phyloP scores from a whole-genome alignment of 2,888 invertebrate genomes.

The Dicycla oo region DNA sequence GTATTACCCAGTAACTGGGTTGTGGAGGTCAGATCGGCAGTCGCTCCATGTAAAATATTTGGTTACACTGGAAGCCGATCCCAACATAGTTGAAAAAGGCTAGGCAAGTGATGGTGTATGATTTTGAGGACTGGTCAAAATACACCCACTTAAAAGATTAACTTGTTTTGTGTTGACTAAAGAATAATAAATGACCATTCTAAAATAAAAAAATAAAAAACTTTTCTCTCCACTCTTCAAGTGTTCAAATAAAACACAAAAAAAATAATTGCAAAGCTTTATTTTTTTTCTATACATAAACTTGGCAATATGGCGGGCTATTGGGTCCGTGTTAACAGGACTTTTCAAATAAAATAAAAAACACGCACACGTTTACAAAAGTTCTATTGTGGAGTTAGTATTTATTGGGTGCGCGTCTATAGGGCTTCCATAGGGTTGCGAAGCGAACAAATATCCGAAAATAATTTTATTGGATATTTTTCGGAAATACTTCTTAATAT shows the following conservation, averaged over 20 bases:
- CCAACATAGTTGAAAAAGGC: no score
- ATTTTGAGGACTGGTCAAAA: no score
- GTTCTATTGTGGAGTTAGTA: constrained; percentile 66
- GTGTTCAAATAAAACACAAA: neutral
- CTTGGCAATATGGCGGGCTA: constrained; percentile 38
- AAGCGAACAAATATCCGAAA: constrained; percentile 17
- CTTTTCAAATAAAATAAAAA: constrained; percentile 63
- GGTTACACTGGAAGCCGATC: no score
- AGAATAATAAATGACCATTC: no score
- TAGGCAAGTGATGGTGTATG: no score
- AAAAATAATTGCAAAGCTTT: constrained; percentile 22
- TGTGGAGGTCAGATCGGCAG: no score
- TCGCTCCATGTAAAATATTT: no score
- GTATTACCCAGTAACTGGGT: no score
- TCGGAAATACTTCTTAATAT: neutral
- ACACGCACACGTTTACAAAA: constrained; percentile 56
- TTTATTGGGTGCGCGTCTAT: constrained; percentile 63
- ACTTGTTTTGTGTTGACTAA: no score
- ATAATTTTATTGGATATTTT: neutral
- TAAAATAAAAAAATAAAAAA: neutral
- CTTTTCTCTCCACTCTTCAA: neutral
- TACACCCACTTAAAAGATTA: no score
- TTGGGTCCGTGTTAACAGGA: constrained; percentile 51
- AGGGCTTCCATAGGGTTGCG: constrained; percentile 41
- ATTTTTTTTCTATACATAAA: constrained; percentile 43